Evolutionary conservation across 2,797 vertebrate genomes (phyloP), one percentile per base, ranked within the genome.

Genomic region (Ispidina picta): DNA sequence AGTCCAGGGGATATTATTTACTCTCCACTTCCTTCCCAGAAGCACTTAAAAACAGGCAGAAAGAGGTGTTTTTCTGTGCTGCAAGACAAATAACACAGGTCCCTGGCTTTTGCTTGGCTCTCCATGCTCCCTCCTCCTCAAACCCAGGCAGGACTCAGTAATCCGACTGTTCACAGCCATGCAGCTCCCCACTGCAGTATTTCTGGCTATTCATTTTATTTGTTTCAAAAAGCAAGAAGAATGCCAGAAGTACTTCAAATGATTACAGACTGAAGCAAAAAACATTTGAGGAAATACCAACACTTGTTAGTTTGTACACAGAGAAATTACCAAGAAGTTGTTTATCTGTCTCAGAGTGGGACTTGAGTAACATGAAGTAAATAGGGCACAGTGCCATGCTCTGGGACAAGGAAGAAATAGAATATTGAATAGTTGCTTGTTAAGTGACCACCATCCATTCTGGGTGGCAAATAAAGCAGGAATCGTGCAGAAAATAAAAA

Each of bases 281-380:
- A 87, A 87, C 51, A 39, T 64, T 46, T 6, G 8, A 92, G 76
- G 80, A 90, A 93, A 93, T 81, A 70, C 41, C 83, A 58, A 52
- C 15, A 86, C 70, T 73, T 22, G 7, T 17, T 29, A 70, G 51
- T 13, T 26, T 43, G 46, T 71, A 88, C 51, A 80, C 37, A 56
- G 33, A 91, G 65, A 86, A 88, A 77, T 69, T 62, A 72, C 13
- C 4, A 2, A 72, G 59, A 76, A 71, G 62, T 5, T 48, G 52
- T 69, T 86, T 71, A 83, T 90, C 62, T 90, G 33, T 66, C 44
- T 70, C 52, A 69, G 55, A 83, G 44, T 37, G 56, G 25, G n/a
- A 55, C 41, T 31, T 56, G 33, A 95, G 56, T 22, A 82, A 74
- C 10, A 20, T 0, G 1, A 90, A 76, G 56, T 49, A 93, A 91